phyloP scores from a whole-genome alignment of 2,888 invertebrate genomes.

The Pantelozetes paolii region DNA sequence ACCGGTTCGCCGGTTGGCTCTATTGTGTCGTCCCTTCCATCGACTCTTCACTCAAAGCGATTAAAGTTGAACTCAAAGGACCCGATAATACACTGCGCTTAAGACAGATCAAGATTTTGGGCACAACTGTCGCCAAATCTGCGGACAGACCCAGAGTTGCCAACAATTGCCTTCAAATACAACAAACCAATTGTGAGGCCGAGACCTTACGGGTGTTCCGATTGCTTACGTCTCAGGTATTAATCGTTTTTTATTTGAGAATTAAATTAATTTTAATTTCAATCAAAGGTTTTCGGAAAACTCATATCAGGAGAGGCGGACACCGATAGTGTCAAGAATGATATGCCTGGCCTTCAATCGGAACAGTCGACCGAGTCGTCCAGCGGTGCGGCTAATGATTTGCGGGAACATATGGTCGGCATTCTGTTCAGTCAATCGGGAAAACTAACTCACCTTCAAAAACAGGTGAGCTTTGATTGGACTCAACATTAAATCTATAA shows the following conservation, averaged over 20 bases:
- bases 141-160: constrained; percentile 2
- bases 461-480: constrained; percentile 63
- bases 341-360: constrained; percentile 38
- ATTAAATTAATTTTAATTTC: constrained; percentile 17
- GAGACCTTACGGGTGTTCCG: constrained; percentile 89
- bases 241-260: background rate
- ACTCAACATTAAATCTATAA: constrained; percentile 7
- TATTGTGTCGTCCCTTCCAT: constrained; percentile 70
- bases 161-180: constrained; percentile 56
- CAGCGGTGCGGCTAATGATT: constrained; percentile 60
- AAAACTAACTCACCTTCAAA: constrained; percentile 85
- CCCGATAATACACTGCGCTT: constrained; percentile 84
- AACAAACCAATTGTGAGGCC: constrained; percentile 80
- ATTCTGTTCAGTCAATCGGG: constrained; percentile 83
- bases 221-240: constrained; percentile 79
- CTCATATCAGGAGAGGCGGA: constrained; percentile 65
- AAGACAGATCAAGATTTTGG: constrained; percentile 63
- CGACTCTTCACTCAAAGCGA: constrained; percentile 53
- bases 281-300: constrained; percentile 76
- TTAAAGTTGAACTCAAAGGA: constrained; percentile 81
- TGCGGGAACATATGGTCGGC: constrained; percentile 93
- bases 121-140: constrained; percentile 49
- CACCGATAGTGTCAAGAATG: constrained; percentile 41
- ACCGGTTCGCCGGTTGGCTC: constrained; percentile 82
- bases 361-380: constrained; percentile 46